phyloP scores from a whole-genome alignment of 2,797 vertebrate genomes.

The Brachymystax lenok region DNA sequence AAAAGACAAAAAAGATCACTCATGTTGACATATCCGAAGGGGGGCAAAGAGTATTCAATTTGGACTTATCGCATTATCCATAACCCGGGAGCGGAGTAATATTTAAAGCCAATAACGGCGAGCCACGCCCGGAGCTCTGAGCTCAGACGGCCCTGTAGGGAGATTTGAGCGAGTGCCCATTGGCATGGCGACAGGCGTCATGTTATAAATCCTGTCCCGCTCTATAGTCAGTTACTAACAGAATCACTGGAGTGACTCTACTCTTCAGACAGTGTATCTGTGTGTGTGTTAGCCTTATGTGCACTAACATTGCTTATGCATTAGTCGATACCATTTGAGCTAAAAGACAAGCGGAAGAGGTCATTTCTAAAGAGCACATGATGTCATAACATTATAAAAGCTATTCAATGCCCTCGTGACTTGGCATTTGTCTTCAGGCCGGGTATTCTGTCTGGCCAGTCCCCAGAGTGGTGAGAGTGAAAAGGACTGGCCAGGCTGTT shows the following conservation, averaged over 20 bases:
- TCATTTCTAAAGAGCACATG: neutral
- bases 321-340: neutral
- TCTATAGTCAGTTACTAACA: neutral
- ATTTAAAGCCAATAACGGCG: neutral
- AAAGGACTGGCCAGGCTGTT: neutral
- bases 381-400: neutral
- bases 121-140: neutral
- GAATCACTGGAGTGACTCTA: neutral
- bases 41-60: neutral
- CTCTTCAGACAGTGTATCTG: neutral
- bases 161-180: neutral
- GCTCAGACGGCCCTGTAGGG: neutral
- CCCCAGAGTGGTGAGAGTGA: no score
- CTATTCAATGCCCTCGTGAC: neutral
- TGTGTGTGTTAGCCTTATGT: neutral
- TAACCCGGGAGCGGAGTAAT: neutral
- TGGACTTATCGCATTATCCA: neutral
- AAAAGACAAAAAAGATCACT: neutral
- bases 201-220: neutral
- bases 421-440: no score
- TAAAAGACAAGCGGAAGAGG: neutral
- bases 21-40: neutral
- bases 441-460: no score
- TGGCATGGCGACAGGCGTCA: constrained; percentile 2
- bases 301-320: neutral